Conservation (phyloP, 1,140 invertebrate species). For the Leguminivora glycinivorella region DNA sequence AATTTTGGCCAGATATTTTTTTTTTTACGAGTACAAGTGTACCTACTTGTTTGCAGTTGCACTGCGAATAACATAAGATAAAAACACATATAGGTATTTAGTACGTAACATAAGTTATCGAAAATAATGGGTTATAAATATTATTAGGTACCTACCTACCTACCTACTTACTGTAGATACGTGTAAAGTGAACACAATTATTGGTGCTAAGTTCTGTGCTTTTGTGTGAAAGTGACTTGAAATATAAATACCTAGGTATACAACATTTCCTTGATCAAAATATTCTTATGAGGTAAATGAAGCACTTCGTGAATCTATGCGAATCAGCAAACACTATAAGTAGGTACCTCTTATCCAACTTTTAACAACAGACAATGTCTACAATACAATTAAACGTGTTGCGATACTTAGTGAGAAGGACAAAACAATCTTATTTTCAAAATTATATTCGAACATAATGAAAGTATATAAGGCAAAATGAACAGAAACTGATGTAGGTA, state of each 20-base stretch:
- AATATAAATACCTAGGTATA: neutral
- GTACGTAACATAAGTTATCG: neutral
- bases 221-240: conserved; percentile 38
- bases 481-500: too few relatives aligned
- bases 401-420: neutral
- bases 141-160: too few relatives aligned
- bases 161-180: too few relatives aligned
- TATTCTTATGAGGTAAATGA: neutral
- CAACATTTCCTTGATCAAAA: neutral
- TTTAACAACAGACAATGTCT: neutral
- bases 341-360: neutral
- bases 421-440: neutral
- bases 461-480: neutral
- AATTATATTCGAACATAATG: neutral
- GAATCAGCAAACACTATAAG: neutral
- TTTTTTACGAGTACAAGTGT: neutral
- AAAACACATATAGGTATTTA: too few relatives aligned
- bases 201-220: conserved; percentile 58
- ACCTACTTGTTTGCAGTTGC: neutral
- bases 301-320: neutral
- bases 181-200: conserved; percentile 62
- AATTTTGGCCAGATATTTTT: neutral
- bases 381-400: neutral
- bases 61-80: too few relatives aligned
- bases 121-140: neutral